Percentiles rank a stretch among this genome's conserved stretches.
Conservation (phyloP, 2,888 invertebrate species). For the Synergus itoensis region DNA sequence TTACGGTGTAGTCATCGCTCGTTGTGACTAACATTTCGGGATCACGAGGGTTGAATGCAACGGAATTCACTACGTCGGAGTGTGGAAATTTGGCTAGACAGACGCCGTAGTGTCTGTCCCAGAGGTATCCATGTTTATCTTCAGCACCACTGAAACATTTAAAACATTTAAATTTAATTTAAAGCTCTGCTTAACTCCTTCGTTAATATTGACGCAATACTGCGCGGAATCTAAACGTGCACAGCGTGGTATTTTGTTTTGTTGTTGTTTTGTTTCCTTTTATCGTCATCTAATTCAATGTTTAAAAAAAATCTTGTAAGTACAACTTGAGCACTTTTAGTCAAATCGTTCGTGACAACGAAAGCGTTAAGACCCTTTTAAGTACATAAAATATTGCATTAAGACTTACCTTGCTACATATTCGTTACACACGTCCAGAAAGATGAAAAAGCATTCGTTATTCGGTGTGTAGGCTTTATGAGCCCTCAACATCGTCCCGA, state of each 20-base stretch:
- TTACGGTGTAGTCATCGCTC: conserved; percentile 89
- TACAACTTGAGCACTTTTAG: background rate
- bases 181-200: conserved; percentile 28
- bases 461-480: conserved; percentile 92
- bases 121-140: conserved; percentile 89
- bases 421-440: conserved; percentile 89
- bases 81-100: conserved; percentile 88
- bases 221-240: too few relatives aligned
- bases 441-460: conserved; percentile 92
- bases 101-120: conserved; percentile 91
- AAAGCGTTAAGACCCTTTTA: too few relatives aligned
- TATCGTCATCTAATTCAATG: too few relatives aligned
- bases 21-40: conserved; percentile 90
- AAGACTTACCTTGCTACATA: conserved; percentile 87
- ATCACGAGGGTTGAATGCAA: conserved; percentile 90
- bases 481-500: conserved; percentile 88
- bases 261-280: background rate
- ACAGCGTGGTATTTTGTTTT: too few relatives aligned
- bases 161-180: conserved; percentile 26
- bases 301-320: too few relatives aligned
- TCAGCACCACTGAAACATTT: conserved; percentile 86
- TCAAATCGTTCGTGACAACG: too few relatives aligned
- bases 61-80: conserved; percentile 89
- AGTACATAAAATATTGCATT: background rate
- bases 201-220: too few relatives aligned